Evolutionary conservation across 2,113 vertebrate genomes (phyloP).

Genomic region (Python bivittatus): DNA sequence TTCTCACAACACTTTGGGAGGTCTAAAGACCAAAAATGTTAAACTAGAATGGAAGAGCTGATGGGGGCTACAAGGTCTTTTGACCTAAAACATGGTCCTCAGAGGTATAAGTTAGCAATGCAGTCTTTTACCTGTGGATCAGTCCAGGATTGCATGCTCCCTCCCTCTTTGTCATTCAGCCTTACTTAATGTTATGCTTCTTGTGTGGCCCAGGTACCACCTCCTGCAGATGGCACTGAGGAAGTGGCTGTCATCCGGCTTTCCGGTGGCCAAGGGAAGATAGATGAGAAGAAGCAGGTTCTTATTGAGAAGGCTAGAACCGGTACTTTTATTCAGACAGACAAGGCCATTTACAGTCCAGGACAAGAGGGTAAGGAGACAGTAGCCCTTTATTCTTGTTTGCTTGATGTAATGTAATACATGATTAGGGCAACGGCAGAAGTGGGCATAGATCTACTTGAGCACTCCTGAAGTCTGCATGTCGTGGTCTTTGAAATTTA

Average conservation of each 20-base stretch:
- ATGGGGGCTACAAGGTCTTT: not conserved
- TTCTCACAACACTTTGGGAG: not conserved
- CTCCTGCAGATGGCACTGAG: not conserved
- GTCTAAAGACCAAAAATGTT: not conserved
- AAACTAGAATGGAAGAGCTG: not conserved
- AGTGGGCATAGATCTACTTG: not conserved
- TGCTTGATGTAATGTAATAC: not conserved
- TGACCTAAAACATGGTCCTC: not conserved
- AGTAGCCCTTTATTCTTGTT: not conserved
- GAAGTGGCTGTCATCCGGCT: not conserved
- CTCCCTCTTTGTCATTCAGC: not conserved
- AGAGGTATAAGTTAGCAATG: too few relatives aligned
- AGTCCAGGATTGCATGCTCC: not conserved
- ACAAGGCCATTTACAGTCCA: conserved; percentile 37
- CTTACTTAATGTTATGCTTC: not conserved
- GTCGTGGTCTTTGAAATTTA: not conserved
- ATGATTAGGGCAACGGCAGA: not conserved
- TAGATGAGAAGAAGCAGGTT: conserved; percentile 41
- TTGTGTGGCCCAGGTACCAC: not conserved
- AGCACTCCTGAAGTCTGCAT: not conserved
- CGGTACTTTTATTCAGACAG: conserved; percentile 49
- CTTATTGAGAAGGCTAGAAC: conserved; percentile 41
- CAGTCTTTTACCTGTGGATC: not conserved
- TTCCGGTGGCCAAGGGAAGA: not conserved
- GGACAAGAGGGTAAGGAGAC: not conserved